Conservation (phyloP, 2,888 invertebrate genomes). For the Aspidapion aeneum region DNA sequence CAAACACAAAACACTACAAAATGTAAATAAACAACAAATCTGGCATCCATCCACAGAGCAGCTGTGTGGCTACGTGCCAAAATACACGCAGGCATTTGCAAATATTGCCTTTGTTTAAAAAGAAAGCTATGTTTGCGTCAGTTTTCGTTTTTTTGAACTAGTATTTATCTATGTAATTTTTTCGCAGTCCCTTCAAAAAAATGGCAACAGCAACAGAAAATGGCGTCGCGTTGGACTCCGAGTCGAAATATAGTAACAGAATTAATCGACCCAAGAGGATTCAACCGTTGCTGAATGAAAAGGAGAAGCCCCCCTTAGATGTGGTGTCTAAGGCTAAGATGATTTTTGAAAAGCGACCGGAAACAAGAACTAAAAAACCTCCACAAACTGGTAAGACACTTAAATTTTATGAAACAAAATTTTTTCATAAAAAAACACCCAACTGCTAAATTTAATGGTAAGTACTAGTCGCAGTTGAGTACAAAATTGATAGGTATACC, state of each 20-base stretch:
- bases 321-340: constrained; percentile 82
- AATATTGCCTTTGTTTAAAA: too few species aligned
- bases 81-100: too few species aligned
- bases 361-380: constrained; percentile 52
- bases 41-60: too few species aligned
- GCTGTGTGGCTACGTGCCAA: too few species aligned
- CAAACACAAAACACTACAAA: too few species aligned
- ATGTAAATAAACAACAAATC: too few species aligned
- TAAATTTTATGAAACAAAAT: neutral
- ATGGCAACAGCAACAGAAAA: constrained; percentile 1
- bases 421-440: too few species aligned
- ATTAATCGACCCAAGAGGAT: constrained; percentile 59
- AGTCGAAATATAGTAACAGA: constrained; percentile 19
- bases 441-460: too few species aligned
- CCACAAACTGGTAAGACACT: constrained; percentile 43
- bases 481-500: too few species aligned
- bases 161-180: neutral
- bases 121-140: too few species aligned
- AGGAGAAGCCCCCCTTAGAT: constrained; percentile 84
- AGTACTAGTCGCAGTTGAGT: too few species aligned
- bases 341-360: constrained; percentile 73
- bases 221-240: constrained; percentile 14
- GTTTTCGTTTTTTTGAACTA: too few species aligned
- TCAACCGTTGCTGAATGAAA: constrained; percentile 63
- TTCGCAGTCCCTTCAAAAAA: constrained; percentile 17